phyloP scores from a whole-genome alignment of 2,797 vertebrate genomes.

The Hippoglossus hippoglossus region DNA sequence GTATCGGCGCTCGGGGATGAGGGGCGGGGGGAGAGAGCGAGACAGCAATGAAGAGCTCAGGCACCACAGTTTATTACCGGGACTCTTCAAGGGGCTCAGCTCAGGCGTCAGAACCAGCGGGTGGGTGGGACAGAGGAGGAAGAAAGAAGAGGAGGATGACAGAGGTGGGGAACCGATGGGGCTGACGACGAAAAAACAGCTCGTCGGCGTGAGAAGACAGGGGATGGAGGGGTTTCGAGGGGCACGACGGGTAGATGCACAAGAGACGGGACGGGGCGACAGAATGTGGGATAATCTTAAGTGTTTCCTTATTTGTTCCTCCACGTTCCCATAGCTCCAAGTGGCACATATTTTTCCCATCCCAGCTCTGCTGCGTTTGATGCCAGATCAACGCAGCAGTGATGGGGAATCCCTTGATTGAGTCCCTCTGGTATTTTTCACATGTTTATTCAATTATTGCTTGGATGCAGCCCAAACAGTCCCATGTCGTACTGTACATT shows the following conservation, averaged over 20 bases:
- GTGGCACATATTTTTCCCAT: conserved; percentile 56
- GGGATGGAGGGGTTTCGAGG: conserved; percentile 24
- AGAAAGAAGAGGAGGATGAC: conserved; percentile 69
- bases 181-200: conserved; percentile 62
- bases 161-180: conserved; percentile 69
- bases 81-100: conserved; percentile 78
- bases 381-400: conserved; percentile 50
- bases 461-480: conserved; percentile 54
- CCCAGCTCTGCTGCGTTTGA: conserved; percentile 34
- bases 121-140: conserved; percentile 67
- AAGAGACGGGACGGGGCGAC: conserved; percentile 35
- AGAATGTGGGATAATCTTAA: conserved; percentile 53
- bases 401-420: conserved; percentile 77
- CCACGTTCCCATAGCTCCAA: conserved; percentile 54
- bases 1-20: conserved; percentile 66
- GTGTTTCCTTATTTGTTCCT: conserved; percentile 63
- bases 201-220: conserved; percentile 55
- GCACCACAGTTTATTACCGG: conserved; percentile 84
- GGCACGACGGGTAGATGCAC: conserved; percentile 25
- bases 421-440: conserved; percentile 67
- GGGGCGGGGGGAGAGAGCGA: conserved; percentile 74
- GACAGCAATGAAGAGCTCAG: conserved; percentile 79
- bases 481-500: conserved; percentile 56
- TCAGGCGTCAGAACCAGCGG: conserved; percentile 78
- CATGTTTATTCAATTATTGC: conserved; percentile 76